Evolutionary conservation across 2,113 vertebrate genomes (phyloP).

Genomic region (Varanus komodoensis): DNA sequence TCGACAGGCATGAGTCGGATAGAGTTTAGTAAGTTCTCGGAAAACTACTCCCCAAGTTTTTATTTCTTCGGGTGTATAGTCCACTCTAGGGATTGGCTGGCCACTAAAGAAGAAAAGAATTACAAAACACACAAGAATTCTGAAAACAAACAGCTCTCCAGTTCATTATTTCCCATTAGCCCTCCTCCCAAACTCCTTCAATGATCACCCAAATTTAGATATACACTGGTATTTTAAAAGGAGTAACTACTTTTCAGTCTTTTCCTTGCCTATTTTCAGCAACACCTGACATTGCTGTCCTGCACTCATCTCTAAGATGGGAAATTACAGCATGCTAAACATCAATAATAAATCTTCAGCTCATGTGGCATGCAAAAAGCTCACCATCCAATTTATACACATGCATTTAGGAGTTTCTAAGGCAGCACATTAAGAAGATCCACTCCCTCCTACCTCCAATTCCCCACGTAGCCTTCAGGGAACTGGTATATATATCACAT

Average conservation of each 20-base stretch:
- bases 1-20: conserved; percentile 94
- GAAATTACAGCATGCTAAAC: background rate
- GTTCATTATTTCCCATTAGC: background rate
- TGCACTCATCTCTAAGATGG: background rate
- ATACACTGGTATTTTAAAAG: background rate
- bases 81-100: conserved; percentile 91
- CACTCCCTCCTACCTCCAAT: background rate
- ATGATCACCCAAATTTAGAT: background rate
- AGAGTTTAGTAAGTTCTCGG: conserved; percentile 93
- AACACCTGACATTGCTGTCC: background rate
- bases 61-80: conserved; percentile 92
- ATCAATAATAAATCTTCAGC: background rate
- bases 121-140: conserved; percentile 1
- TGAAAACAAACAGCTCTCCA: background rate
- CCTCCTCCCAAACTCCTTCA: too few species aligned
- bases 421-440: background rate
- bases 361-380: background rate
- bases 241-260: background rate
- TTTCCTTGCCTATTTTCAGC: background rate
- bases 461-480: background rate
- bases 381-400: background rate
- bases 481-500: background rate
- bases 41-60: conserved; percentile 95
- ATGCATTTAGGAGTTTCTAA: background rate
- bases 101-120: conserved; percentile 78